These are phyloP conservation scores for Syritta pipiens DNA, from an alignment of 2,888 invertebrate genomes.

Conservation along the genomic window DNA sequence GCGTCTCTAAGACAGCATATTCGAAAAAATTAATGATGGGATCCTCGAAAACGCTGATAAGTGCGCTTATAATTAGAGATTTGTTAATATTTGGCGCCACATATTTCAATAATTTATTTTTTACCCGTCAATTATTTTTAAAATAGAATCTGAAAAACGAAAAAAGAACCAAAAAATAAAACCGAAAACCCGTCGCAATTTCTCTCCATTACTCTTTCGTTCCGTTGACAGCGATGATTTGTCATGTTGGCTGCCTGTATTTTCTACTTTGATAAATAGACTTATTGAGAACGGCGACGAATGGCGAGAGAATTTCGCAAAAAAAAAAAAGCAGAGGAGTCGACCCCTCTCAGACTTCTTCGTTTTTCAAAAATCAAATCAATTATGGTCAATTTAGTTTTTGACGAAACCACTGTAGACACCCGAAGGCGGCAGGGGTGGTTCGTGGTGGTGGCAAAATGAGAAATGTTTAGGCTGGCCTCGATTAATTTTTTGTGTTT, in stretches of 20 bases:
- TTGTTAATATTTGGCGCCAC: conserved; percentile 52
- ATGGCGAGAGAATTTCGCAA: too few species aligned
- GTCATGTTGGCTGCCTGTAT: conserved; percentile 24
- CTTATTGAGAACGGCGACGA: conserved; percentile 11
- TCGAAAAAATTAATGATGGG: conserved; percentile 6
- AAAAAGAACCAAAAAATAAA: not conserved
- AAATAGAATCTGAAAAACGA: conserved; percentile 9
- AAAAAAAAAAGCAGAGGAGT: too few species aligned
- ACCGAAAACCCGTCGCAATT: conserved; percentile 37
- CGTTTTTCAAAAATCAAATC: conserved; percentile 21
- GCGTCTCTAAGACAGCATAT: conserved; percentile 4
- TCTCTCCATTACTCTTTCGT: conserved; percentile 41
- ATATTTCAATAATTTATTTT: conserved; percentile 32
- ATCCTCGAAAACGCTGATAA: conserved; percentile 37
- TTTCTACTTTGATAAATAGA: conserved; percentile 18
- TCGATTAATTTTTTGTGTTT: not conserved
- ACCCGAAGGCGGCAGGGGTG: not conserved
- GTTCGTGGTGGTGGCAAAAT: not conserved
- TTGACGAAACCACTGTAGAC: not conserved
- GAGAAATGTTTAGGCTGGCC: too few species aligned
- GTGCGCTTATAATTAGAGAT: conserved; percentile 47
- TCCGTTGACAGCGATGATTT: conserved; percentile 42
- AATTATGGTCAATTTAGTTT: conserved; percentile 40
- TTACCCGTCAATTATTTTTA: conserved; percentile 38
- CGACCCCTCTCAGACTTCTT: not conserved